Conservation (phyloP, 2,888 invertebrate species). For the Machimus atricapillus region DNA sequence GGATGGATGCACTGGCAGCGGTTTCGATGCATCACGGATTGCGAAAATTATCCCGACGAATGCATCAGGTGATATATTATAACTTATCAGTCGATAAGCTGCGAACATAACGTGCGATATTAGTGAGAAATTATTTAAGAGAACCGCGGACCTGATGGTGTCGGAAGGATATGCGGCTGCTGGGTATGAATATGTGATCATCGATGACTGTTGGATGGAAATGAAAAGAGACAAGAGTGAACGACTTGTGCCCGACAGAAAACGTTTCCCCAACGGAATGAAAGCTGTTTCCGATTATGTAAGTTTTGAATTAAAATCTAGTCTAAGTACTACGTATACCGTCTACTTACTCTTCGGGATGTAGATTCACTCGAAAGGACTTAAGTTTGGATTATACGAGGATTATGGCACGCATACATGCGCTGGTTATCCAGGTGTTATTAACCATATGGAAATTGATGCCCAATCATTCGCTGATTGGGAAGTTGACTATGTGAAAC, state of each 20-base stretch:
- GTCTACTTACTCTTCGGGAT: conserved; percentile 3
- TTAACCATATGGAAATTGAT: conserved; percentile 70
- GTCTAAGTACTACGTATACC: neutral
- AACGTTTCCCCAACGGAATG: conserved; percentile 77
- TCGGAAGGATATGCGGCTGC: conserved; percentile 73
- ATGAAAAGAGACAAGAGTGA: conserved; percentile 68
- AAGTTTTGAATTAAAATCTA: conserved; percentile 54
- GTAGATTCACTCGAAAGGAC: conserved; percentile 73
- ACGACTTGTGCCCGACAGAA: conserved; percentile 69
- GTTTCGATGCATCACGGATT: conserved; percentile 70
- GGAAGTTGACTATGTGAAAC: conserved; percentile 80
- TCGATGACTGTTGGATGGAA: conserved; percentile 82
- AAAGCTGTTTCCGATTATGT: conserved; percentile 76
- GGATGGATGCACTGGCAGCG: conserved; percentile 75
- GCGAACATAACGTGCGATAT: neutral
- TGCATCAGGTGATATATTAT: conserved; percentile 66
- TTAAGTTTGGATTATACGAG: conserved; percentile 81
- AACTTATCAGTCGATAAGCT: neutral
- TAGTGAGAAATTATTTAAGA: conserved; percentile 70
- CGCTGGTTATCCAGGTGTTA: conserved; percentile 77
- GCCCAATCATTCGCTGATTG: conserved; percentile 79
- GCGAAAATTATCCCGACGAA: conserved; percentile 67
- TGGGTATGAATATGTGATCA: conserved; percentile 77
- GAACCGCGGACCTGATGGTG: conserved; percentile 69
- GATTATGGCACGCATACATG: conserved; percentile 81